Conservation (phyloP, 35 echinoderm and acorn worm genomes). For the Patiria miniata region DNA sequence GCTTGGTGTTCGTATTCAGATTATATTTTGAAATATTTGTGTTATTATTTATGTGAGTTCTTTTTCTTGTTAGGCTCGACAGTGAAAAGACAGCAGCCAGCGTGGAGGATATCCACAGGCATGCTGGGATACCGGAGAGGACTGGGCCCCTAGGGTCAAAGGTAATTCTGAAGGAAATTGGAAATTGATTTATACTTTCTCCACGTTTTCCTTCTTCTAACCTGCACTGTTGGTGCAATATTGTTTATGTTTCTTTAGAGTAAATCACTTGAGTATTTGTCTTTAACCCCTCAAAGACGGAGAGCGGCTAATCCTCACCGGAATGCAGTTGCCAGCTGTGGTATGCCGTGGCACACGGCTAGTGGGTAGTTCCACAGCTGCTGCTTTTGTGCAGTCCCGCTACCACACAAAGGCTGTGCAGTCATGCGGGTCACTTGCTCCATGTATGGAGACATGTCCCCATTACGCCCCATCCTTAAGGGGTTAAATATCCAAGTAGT, state of each 20-base stretch:
- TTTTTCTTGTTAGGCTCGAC: slow-evolving; percentile 40
- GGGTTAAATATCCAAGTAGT: too few relatives aligned
- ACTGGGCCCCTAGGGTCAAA: slow-evolving; percentile 52
- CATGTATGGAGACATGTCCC: too few relatives aligned
- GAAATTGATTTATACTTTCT: not conserved
- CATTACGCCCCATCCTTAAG: too few relatives aligned
- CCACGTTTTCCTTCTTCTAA: not conserved
- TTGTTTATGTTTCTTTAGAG: not conserved
- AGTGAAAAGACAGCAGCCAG: slow-evolving; percentile 62
- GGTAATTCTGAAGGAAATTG: slow-evolving; percentile 19
- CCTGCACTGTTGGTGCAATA: not conserved
- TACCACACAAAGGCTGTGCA: too few relatives aligned
- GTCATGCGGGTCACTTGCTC: too few relatives aligned
- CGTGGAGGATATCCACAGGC: slow-evolving; percentile 79
- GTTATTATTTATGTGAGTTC: not conserved
- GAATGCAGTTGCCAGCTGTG: too few relatives aligned
- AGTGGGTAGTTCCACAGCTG: too few relatives aligned
- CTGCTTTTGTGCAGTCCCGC: too few relatives aligned
- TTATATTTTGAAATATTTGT: not conserved
- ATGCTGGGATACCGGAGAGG: slow-evolving; percentile 87
- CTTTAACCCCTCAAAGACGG: too few relatives aligned
- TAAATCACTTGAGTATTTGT: not conserved
- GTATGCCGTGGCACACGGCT: too few relatives aligned
- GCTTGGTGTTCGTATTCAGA: too few relatives aligned
- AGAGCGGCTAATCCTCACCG: too few relatives aligned